These are phyloP conservation scores for Hypomecis atomaria DNA, from an alignment of 2,888 invertebrate genomes.

Conservation along the genomic window DNA sequence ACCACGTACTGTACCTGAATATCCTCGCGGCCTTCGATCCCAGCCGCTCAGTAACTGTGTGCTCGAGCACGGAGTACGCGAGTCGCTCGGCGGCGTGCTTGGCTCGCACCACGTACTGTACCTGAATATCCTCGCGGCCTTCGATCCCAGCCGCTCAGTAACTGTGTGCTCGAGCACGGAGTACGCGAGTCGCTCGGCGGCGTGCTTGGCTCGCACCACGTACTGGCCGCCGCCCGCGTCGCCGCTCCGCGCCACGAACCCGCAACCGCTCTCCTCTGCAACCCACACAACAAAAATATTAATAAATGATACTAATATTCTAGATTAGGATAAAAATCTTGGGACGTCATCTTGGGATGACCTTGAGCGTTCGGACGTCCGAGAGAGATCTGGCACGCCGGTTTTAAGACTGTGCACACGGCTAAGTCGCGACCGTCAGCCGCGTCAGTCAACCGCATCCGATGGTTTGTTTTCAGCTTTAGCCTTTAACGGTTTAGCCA, in stretches of 20 bases:
- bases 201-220: constrained; percentile 88
- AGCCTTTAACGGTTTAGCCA: too few relatives aligned
- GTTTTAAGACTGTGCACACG: too few relatives aligned
- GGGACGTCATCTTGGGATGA: too few relatives aligned
- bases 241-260: constrained; percentile 90
- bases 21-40: constrained; percentile 94
- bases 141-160: constrained; percentile 93
- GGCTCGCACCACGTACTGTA: constrained; percentile 44
- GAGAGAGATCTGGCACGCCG: too few relatives aligned
- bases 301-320: too few relatives aligned
- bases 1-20: constrained; percentile 86
- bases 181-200: constrained; percentile 89
- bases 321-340: too few relatives aligned
- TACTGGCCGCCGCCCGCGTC: constrained; percentile 94
- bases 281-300: constrained; percentile 1
- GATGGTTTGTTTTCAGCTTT: too few relatives aligned
- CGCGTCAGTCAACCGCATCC: too few relatives aligned
- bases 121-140: constrained; percentile 94
- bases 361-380: too few relatives aligned
- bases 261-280: constrained; percentile 90
- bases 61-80: constrained; percentile 85
- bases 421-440: too few relatives aligned
- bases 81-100: too few relatives aligned
- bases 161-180: constrained; percentile 91
- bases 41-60: constrained; percentile 93